A percentile compares a stretch with the other conserved stretches of the same genome.
phyloP scores from a whole-genome alignment of 2,888 invertebrate species.

The Antitype chi region DNA sequence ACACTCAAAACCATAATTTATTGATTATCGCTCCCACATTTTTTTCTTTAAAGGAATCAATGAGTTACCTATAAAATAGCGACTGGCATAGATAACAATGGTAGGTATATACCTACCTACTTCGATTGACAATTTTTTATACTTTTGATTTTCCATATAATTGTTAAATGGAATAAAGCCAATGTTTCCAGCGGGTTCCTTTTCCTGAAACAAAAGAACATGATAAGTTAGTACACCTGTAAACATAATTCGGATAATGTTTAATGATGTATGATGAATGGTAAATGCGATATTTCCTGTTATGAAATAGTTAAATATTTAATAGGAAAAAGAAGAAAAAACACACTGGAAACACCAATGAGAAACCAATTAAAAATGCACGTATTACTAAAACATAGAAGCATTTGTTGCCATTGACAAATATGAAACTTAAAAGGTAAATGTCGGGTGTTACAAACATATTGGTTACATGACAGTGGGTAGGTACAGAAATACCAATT shows the following conservation, averaged over 20 bases:
- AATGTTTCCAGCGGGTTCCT: too few species aligned
- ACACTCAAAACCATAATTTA: too few species aligned
- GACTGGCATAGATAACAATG: too few species aligned
- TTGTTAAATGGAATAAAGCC: background rate
- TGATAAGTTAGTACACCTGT: too few species aligned
- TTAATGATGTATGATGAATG: background rate
- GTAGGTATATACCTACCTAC: too few species aligned
- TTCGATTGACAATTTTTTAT: too few species aligned
- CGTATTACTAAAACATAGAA: background rate
- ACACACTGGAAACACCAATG: background rate
- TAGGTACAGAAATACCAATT: conserved; percentile 15
- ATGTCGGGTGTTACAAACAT: background rate
- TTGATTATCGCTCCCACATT: too few species aligned
- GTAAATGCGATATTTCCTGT: background rate
- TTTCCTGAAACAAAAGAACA: conserved; percentile 1
- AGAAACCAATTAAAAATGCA: background rate
- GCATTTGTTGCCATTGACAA: background rate
- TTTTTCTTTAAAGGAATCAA: too few species aligned
- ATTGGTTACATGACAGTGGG: conserved; percentile 8
- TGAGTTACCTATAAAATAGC: too few species aligned
- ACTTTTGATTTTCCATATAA: too few species aligned
- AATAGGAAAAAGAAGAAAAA: background rate
- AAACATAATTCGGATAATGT: background rate
- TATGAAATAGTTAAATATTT: background rate
- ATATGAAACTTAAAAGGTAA: background rate